Evolutionary conservation across 30 jellyfish, hydroid and myxozoan genomes (phyloP).

Genomic region (Hydractinia symbiolongicarpus): DNA sequence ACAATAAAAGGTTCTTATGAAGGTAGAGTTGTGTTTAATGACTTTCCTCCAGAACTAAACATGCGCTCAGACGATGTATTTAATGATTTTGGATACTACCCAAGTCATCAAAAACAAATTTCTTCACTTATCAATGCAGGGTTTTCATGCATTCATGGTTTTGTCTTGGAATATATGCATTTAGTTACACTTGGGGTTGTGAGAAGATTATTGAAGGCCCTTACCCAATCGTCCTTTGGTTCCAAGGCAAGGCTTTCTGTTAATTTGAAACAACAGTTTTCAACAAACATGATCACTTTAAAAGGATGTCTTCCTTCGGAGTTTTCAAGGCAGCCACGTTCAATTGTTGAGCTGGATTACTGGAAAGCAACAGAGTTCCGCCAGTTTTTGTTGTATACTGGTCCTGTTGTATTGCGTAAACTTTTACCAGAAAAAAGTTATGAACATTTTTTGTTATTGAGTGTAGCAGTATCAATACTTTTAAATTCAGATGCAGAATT

Average conservation of each 20-base stretch:
- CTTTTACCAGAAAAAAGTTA: no score
- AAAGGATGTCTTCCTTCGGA: no score
- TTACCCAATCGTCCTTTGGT: conserved; percentile 12
- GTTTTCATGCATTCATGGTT: conserved; percentile 21
- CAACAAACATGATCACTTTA: no score
- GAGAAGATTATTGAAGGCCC: background rate
- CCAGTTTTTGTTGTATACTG: no score
- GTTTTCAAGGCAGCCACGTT: no score
- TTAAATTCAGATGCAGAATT: background rate
- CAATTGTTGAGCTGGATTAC: no score
- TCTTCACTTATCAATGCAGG: conserved; percentile 23
- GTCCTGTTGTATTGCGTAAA: no score
- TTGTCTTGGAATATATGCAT: conserved; percentile 28
- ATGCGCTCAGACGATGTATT: conserved; percentile 15
- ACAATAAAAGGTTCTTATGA: conserved; percentile 31
- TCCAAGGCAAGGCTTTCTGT: conserved; percentile 10
- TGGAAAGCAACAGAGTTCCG: no score
- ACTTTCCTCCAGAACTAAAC: conserved; percentile 1
- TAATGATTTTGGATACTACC: conserved; percentile 13
- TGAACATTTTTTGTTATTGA: no score
- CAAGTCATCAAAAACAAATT: conserved; percentile 12
- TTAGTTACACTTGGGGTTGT: conserved; percentile 39
- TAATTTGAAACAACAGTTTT: background rate
- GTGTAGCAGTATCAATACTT: background rate
- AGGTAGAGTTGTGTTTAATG: conserved; percentile 34